A percentile compares a stretch with the other conserved stretches of the same genome.
Conservation (phyloP, 1,140 invertebrate genomes). For the Cotesia typhae region DNA sequence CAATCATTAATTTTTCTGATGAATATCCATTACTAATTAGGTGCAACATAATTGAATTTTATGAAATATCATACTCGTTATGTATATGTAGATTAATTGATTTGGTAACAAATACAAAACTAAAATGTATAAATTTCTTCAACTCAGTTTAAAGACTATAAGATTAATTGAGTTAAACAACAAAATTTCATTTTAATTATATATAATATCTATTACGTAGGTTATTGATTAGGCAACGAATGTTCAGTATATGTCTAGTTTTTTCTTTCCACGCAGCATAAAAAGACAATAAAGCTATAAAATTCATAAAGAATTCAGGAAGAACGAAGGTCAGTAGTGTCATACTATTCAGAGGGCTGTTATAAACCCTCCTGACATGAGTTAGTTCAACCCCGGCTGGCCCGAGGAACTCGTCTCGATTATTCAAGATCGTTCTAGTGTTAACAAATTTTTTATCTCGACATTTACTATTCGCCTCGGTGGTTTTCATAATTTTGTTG, state of each 20-base stretch:
- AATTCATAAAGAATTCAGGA: conserved; percentile 29
- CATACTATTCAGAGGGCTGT: conserved; percentile 4
- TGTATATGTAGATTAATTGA: too few species aligned
- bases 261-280: background rate
- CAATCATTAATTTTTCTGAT: too few species aligned
- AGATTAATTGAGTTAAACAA: too few species aligned
- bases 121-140: too few species aligned
- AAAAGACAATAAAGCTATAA: conserved; percentile 17
- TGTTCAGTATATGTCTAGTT: too few species aligned
- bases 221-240: conserved; percentile 6
- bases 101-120: too few species aligned
- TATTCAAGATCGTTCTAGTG: background rate
- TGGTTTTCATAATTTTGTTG: background rate
- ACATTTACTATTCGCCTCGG: background rate
- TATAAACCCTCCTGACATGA: background rate
- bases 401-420: conserved; percentile 26
- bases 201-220: too few species aligned
- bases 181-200: too few species aligned
- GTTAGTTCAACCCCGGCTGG: conserved; percentile 32
- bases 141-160: too few species aligned
- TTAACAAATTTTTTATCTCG: conserved; percentile 2
- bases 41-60: too few species aligned
- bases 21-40: too few species aligned
- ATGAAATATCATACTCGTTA: too few species aligned
- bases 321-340: conserved; percentile 23